Evolutionary conservation across 2,113 vertebrate genomes (phyloP).

Genomic region (Melanotaenia duboulayi): DNA sequence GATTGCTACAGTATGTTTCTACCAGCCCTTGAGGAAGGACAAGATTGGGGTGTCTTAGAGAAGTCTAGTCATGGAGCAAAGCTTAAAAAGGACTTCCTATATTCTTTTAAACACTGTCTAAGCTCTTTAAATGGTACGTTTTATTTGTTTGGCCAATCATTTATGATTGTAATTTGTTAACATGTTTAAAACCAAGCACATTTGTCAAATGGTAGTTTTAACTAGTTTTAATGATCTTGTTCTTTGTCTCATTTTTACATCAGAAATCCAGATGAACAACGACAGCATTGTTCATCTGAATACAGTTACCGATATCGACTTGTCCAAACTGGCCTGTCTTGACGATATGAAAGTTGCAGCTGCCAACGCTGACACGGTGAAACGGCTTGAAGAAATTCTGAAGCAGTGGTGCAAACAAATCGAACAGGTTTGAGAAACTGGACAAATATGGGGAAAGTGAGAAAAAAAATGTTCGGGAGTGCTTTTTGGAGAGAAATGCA

Average conservation of each 20-base stretch:
- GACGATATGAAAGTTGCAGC: constrained; percentile 82
- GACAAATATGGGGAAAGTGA: neutral
- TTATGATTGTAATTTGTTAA: neutral
- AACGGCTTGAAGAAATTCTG: constrained; percentile 84
- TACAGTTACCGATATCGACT: constrained; percentile 77
- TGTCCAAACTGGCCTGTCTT: constrained; percentile 80
- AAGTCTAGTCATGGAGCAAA: constrained; percentile 79
- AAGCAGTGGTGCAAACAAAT: constrained; percentile 88
- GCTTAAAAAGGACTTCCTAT: constrained; percentile 79
- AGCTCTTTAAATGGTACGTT: constrained; percentile 84
- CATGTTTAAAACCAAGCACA: neutral
- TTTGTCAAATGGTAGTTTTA: constrained; percentile 1
- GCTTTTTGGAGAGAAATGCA: too few species aligned
- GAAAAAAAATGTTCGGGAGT: too few species aligned
- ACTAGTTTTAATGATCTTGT: neutral
- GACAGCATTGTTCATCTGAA: constrained; percentile 82
- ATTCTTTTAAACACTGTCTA: constrained; percentile 80
- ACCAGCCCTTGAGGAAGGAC: constrained; percentile 80
- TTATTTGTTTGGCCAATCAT: neutral
- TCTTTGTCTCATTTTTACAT: constrained; percentile 5
- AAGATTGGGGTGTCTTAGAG: constrained; percentile 83
- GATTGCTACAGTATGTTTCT: constrained; percentile 78
- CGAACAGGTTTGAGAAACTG: constrained; percentile 76
- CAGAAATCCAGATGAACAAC: constrained; percentile 81
- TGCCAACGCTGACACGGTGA: constrained; percentile 77